Conservation (phyloP, 2,888 invertebrate species). For the Esperia sulphurella region DNA sequence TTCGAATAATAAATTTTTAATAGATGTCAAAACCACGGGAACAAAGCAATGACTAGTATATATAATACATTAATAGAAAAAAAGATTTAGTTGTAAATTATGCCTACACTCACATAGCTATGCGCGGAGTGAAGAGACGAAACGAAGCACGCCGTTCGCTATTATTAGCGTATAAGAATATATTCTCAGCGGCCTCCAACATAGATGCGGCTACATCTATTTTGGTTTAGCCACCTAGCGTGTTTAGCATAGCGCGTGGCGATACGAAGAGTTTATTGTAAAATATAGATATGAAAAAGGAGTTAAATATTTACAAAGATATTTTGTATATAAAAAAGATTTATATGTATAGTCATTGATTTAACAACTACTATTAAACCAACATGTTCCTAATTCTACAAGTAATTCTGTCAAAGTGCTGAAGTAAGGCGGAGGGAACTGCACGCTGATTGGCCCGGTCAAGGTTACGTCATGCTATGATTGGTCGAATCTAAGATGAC, state of each 20-base stretch:
- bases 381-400: too few species aligned
- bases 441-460: too few species aligned
- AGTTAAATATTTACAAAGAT: too few species aligned
- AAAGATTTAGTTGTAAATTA: background rate
- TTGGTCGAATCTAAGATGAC: too few species aligned
- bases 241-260: constrained; percentile 14
- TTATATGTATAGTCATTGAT: too few species aligned
- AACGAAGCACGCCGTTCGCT: constrained; percentile 41
- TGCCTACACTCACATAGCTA: background rate
- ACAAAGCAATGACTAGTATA: too few species aligned
- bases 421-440: too few species aligned
- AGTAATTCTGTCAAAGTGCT: too few species aligned
- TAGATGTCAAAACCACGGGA: too few species aligned
- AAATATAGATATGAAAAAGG: background rate
- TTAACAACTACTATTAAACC: too few species aligned
- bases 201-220: constrained; percentile 58
- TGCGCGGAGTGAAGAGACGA: constrained; percentile 11
- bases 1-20: background rate
- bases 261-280: background rate
- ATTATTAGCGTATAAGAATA: constrained; percentile 52
- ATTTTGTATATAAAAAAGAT: too few species aligned
- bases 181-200: constrained; percentile 68
- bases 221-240: constrained; percentile 50
- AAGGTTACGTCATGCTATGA: too few species aligned
- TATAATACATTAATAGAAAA: background rate